These are phyloP conservation scores for Aplidium turbinatum DNA, from an alignment of 23 tunicate genomes.

Conservation along the genomic window DNA sequence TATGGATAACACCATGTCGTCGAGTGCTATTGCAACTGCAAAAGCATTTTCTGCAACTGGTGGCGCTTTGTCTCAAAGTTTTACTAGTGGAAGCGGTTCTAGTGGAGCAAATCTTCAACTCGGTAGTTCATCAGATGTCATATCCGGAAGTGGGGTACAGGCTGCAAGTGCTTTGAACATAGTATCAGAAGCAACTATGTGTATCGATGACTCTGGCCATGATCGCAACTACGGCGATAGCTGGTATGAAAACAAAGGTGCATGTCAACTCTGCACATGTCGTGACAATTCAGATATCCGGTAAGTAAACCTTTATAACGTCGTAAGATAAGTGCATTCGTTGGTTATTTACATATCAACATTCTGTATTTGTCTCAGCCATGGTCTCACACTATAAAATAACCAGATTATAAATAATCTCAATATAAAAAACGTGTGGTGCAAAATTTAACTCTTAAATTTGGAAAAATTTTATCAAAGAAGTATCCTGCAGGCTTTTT, in stretches of 20 bases:
- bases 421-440: no score
- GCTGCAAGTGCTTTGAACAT: slow-evolving; percentile 4
- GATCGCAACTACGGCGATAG: slow-evolving; percentile 52
- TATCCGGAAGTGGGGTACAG: background rate
- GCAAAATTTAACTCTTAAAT: no score
- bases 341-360: no score
- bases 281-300: slow-evolving; percentile 41
- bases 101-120: background rate
- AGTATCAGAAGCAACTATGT: slow-evolving; percentile 25
- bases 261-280: slow-evolving; percentile 63
- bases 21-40: slow-evolving; percentile 2
- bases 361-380: no score
- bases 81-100: background rate
- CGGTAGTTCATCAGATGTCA: background rate
- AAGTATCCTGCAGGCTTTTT: no score
- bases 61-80: background rate
- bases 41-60: background rate
- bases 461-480: no score
- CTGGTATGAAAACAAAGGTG: slow-evolving; percentile 49
- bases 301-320: no score
- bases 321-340: no score
- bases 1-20: background rate
- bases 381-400: no score
- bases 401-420: no score
- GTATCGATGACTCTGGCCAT: slow-evolving; percentile 39